Base-by-base conservation (phyloP, 1,140 invertebrate genomes). In the Trachymyrmex septentrionalis region DNA sequence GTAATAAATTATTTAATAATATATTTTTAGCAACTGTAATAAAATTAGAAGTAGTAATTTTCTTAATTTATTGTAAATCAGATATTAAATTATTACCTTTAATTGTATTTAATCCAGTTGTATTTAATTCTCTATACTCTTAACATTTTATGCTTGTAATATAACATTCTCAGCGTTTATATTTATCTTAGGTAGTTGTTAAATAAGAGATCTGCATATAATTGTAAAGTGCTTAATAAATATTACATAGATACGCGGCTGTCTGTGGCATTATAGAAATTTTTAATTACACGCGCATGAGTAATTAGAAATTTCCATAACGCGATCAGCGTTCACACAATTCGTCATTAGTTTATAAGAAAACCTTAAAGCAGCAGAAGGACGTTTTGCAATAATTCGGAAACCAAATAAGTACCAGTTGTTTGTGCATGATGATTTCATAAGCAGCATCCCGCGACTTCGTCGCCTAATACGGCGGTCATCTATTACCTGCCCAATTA, bases 401-500 rank as follows among this genome's bases (percentile, higher is more conserved):
- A 48, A 57, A 55, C 87, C 85, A 89, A 89, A 90, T 89, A 89
- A 85, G 89, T 75, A 80, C 27, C 53, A 84, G 38, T 81, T 63
- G 27, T 21, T 81, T 63, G 38, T 21, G 44, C 50, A 61, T 19
- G 61, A 14, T 27, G 77, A 19, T 90, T 84, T 87, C 87, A 53
- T 76, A 86, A 86, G 63, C 59, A 27, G 57, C 64, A 34, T 84
- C 48, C 50, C 6, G 44, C 82, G 87, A 89, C 76, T 84, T 67
- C 71, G 50, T 66, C 85, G 44, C 89, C 89, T 87, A 91, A 91
- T 91, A 90, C 69, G 90, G 89, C 21, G 78, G 12, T 86, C 87
- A 84, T 82, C 87, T 87, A 89, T 82, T 89, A 64, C 66, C 50
- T 50, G 44, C 44, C 64, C 63, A 89, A 90, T 91, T 89, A 90